Base-by-base conservation (phyloP, 2,113 vertebrate genomes). In the Gavialis gangeticus region DNA sequence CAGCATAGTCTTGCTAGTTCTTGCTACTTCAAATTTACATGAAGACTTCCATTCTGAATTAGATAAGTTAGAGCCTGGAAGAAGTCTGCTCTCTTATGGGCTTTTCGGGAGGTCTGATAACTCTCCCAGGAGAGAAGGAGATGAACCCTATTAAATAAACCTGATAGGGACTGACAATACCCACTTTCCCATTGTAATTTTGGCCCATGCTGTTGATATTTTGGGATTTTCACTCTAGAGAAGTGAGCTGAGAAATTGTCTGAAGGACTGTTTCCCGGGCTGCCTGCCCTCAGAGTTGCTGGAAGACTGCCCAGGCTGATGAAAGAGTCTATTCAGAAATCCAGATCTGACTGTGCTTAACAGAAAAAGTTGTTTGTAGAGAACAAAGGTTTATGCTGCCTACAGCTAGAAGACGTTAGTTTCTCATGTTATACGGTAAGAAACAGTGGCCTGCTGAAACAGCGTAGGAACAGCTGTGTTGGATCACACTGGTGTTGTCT, bases 221-320 rank as follows among this genome's bases (percentile, higher is more conserved):
- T 94, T 95, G 87, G 79, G 91, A 91, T 83, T 96, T 96, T 96
- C 85, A 79, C 85, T 95, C 90, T 94, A 95, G 95, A 92, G 27
- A 3, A 91, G 67, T 85, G 89, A 87, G 81, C 96, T 94, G 85
- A 95, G 46, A 88, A 94, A 94, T 92, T 85, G 92, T 91, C 95
- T 95, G 81, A 85, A 95, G 81, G 82, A 89, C 63, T 18, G n/a
- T 94, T 96, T 94, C 95, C 63, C 89, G 92, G 93, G 96, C 91
- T 95, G 63, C 78, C 66, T 92, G 91, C 88, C 92, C 62, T 96
- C 79, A 88, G n/a, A 93, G 90, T 28, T 93, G 60, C 16, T 91
- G 95, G 91, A 95, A 93, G 27, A 64, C 13, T 93, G 89, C 91
- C 86, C 3, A 79, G 75, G n/a, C 13, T 83, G 71, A 66, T 73